Evolutionary conservation across 1,140 invertebrate genomes (phyloP), one percentile per base, ranked within the genome.

Genomic region (Chrysomallon squamiferum): DNA sequence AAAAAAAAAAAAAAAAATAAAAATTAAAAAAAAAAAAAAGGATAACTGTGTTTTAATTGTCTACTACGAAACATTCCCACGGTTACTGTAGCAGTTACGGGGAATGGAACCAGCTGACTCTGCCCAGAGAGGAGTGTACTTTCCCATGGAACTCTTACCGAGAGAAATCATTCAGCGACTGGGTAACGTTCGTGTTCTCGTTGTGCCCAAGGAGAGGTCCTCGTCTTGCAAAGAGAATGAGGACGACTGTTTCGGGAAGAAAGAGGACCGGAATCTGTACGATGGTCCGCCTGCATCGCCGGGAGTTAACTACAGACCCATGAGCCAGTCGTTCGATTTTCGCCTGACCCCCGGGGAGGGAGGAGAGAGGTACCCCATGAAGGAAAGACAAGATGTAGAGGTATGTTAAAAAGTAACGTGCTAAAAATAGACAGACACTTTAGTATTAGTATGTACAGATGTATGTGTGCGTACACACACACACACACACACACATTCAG

Each of bases 161-260:
- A 54, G 50, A 30, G 50, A 54, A 15, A 27, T 54, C 22, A 13
- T 54, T 2, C 29, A 25, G 15, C n/a, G 50, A 27, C 29, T 27
- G 22, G 50, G 50, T 15, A 54, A 54, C 29, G 50, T 54, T 1
- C n/a, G 50, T 18, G 50, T 54, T 4, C 25, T 54, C 2, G 50
- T 54, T 20, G 50, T 54, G 7, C 50, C 50, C 7, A 54, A 54
- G 11, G 50, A 54, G n/a, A 29, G 50, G 25, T 27, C 9, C n/a
- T 54, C 50, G 11, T 54, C 50, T 3, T 54, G 50, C 50, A 54
- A 54, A 30, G 50, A 54, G 29, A 54, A 54, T 27, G 50, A 54
- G n/a, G 50, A 54, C 4, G 50, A 54, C n/a, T 54, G 50, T 54
- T 54, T 54, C 9, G 22, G 22, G 29, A 38, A 38, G 35, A 54